phyloP scores from a whole-genome alignment of 1,140 invertebrate species.

The Melanaphis sacchari region DNA sequence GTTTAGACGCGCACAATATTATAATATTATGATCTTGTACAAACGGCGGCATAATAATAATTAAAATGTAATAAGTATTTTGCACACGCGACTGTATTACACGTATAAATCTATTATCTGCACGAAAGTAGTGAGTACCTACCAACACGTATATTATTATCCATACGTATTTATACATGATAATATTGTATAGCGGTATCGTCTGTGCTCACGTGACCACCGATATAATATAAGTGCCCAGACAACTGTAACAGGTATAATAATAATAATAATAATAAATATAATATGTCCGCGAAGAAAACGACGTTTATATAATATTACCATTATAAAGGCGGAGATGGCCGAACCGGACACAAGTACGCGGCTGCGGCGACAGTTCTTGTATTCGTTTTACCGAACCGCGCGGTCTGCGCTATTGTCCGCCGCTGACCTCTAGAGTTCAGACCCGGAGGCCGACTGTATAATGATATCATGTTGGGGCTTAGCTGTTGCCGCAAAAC shows the following conservation, averaged over 20 bases:
- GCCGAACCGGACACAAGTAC: neutral
- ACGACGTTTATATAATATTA: neutral
- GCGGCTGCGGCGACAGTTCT: neutral
- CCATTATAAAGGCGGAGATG: neutral
- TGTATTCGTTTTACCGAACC: neutral
- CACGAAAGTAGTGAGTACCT: neutral
- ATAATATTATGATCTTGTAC: neutral
- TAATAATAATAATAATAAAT: neutral
- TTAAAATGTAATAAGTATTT: neutral
- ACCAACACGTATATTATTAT: neutral
- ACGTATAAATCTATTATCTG: neutral
- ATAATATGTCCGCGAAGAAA: neutral
- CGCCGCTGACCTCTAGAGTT: neutral
- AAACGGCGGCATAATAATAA: neutral
- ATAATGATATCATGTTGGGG: slow-evolving; percentile 1
- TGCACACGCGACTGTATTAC: neutral
- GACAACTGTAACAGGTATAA: neutral
- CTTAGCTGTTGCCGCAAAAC: neutral
- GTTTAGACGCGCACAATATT: neutral
- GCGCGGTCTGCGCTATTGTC: neutral
- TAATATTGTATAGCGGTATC: neutral
- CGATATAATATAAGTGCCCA: neutral
- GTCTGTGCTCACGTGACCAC: neutral
- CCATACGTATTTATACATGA: neutral
- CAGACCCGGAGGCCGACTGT: neutral